Evolutionary conservation across 2,113 vertebrate species (phyloP).

Genomic region (Eurystomus gularis): DNA sequence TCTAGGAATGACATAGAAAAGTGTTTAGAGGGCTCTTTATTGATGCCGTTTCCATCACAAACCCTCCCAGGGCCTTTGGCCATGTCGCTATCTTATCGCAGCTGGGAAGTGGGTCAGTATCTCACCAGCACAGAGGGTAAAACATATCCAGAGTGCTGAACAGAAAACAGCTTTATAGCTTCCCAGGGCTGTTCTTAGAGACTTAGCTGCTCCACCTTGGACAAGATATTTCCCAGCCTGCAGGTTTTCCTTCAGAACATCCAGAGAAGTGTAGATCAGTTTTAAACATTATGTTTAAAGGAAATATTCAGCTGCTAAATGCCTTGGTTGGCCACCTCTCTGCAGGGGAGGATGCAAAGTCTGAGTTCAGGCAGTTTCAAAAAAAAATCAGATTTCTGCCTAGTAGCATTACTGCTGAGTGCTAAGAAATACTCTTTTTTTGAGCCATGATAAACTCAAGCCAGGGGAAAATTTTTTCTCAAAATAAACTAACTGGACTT

Average conservation of each 20-base stretch:
- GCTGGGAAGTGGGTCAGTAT: not conserved
- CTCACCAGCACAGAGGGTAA: not conserved
- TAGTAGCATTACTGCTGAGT: not conserved
- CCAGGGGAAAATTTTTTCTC: not conserved
- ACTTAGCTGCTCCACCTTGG: not conserved
- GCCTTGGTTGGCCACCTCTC: not conserved
- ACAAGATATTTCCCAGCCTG: not conserved
- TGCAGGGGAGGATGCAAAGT: not conserved
- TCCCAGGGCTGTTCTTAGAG: fast-evolving
- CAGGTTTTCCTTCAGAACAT: not conserved
- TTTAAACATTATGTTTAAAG: not conserved
- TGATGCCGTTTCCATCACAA: not conserved
- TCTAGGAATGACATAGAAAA: not conserved
- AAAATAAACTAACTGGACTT: not conserved
- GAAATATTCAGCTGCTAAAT: not conserved
- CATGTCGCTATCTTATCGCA: not conserved
- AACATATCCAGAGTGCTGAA: fast-evolving
- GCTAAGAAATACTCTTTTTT: not conserved
- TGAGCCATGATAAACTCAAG: not conserved
- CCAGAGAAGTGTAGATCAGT: not conserved
- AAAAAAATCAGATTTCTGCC: not conserved
- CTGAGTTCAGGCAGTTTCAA: not conserved
- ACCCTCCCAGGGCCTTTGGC: not conserved
- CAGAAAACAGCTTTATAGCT: not conserved
- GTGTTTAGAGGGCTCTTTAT: not conserved